Percentiles rank a stretch among this genome's conserved stretches.
phyloP scores from a whole-genome alignment of 2,888 invertebrate genomes.

The Cybosia mesomella region DNA sequence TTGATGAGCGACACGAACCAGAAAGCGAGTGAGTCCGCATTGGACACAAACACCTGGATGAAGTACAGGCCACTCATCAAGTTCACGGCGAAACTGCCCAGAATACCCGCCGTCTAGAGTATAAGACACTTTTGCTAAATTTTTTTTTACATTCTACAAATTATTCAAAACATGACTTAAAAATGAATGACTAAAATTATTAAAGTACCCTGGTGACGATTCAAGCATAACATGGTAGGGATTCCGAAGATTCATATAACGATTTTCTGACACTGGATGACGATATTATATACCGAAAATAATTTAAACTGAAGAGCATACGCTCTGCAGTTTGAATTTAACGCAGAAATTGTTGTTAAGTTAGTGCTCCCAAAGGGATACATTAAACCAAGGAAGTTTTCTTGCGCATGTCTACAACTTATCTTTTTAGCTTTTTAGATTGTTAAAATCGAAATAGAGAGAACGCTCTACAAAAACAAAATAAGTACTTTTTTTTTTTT shows the following conservation, averaged over 20 bases:
- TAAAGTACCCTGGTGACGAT: not conserved
- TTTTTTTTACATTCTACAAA: not conserved
- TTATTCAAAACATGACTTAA: not conserved
- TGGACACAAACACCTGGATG: slow-evolving; percentile 92
- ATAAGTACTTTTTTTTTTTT: too few species aligned
- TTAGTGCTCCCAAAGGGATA: too few species aligned
- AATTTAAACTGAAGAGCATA: too few species aligned
- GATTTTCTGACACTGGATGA: too few species aligned
- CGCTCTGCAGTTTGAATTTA: too few species aligned
- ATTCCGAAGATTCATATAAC: too few species aligned
- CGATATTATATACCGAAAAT: too few species aligned
- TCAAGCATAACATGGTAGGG: not conserved
- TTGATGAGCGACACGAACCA: slow-evolving; percentile 93
- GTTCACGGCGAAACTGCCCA: slow-evolving; percentile 93
- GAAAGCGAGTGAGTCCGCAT: slow-evolving; percentile 89
- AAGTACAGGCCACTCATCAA: slow-evolving; percentile 93
- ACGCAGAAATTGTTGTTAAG: not conserved
- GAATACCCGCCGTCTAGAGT: slow-evolving; percentile 91
- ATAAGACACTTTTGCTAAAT: not conserved
- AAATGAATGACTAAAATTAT: not conserved
- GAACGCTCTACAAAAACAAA: too few species aligned
- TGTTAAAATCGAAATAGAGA: too few species aligned
- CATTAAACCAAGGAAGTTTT: too few species aligned
- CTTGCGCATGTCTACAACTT: too few species aligned
- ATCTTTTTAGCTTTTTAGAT: too few species aligned